Base-by-base conservation (phyloP, 2,113 vertebrate genomes). In the Himantopus leucocephalus region DNA sequence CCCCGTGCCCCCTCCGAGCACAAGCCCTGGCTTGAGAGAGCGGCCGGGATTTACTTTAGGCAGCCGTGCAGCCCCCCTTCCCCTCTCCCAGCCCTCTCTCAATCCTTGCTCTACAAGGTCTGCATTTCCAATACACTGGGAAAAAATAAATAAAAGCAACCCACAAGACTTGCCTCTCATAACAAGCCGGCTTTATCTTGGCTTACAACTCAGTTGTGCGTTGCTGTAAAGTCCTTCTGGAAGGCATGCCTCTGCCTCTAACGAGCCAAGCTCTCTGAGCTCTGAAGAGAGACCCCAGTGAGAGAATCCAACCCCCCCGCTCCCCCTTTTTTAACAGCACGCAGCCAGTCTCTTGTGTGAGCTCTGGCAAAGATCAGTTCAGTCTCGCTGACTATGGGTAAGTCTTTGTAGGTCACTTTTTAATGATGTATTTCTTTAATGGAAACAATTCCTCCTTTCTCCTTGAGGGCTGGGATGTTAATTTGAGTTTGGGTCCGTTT, bases 321-420 rank as follows among this genome's bases (percentile, higher is more conserved):
- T 75, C 86, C 74, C 60, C 43, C 79, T 63, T 92, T 96, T 90
- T 91, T 91, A 92, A 95, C 88, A 92, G 74, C 83, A 88, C 14
- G 92, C 87, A 94, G 94, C 86, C 92, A 92, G 84, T 94, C 83
- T 93, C 96, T 96, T 97, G 82, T 94, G 87, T 95, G 85, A 95
- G 94, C 78, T 92, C 95, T 96, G 94, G 85, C 91, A 95, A 90
- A 88, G 95, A 87, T 96, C 80, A 94, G 92, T 97, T 93, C 91
- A 91, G 93, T 90, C 88, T 79, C 86, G 18, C 82, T 88, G 88
- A 66, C 78, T 82, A 62, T 79, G 89, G 92, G 74, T 90, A 73
- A 94, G 91, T 85, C 88, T 97, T 94, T 96, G 91, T 94, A 94
- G 97, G 94, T 96, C 94, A 94, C 91, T 97, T 96, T 97, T 95